A percentile compares a stretch with the other conserved stretches of the same genome.
Conservation (phyloP, 2,797 vertebrate genomes). For the Carduelis carduelis region DNA sequence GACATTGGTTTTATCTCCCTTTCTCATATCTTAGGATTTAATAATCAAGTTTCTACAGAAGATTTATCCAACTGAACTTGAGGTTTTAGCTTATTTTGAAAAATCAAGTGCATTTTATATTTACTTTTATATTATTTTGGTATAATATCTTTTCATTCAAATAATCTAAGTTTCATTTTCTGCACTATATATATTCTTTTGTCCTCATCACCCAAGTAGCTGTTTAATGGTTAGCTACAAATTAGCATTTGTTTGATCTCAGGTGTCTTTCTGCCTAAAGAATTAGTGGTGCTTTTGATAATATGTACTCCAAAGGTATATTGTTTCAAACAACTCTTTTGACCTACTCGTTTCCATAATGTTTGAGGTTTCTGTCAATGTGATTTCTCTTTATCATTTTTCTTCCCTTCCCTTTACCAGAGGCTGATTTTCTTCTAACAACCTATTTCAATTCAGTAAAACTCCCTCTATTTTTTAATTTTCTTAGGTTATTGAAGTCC, state of each 20-base stretch:
- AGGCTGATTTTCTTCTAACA: conserved; percentile 17
- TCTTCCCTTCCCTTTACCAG: conserved; percentile 16
- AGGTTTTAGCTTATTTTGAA: neutral
- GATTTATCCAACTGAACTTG: neutral
- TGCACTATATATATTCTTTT: neutral
- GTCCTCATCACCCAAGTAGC: neutral
- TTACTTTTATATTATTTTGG: neutral
- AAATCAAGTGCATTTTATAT: neutral
- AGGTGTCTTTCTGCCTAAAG: conserved; percentile 29
- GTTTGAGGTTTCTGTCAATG: conserved; percentile 36
- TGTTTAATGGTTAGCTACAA: conserved; percentile 1
- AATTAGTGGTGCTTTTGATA: conserved; percentile 53
- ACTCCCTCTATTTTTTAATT: conserved; percentile 50
- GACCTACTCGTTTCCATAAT: conserved; percentile 54
- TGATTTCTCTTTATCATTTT: conserved; percentile 36
- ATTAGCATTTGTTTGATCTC: conserved; percentile 51
- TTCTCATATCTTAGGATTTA: neutral
- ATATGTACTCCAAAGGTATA: conserved; percentile 48
- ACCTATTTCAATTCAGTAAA: conserved; percentile 26
- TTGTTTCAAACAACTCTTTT: conserved; percentile 49
- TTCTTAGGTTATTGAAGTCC: conserved; percentile 47
- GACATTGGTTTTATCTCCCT: neutral
- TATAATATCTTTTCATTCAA: neutral
- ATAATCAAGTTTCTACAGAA: neutral
- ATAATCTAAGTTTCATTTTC: neutral